Evolutionary conservation across 2,888 invertebrate genomes (phyloP), one percentile per base, ranked within the genome.

Genomic region (Pherbina coryleti): DNA sequence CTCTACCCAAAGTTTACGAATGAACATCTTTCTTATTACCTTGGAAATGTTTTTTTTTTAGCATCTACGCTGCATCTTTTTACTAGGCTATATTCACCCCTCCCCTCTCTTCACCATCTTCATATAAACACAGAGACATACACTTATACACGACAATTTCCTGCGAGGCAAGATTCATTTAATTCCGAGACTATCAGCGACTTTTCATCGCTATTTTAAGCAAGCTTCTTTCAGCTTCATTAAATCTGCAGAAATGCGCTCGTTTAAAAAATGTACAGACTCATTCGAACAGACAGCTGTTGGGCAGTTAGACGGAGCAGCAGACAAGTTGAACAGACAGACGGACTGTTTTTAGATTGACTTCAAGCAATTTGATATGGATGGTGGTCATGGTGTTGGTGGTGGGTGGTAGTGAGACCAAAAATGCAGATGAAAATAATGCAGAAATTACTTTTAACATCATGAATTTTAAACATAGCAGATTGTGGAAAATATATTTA

Each of bases 161-260:
- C 64, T 25, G 31, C n/a, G 64, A 64, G 31, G 64, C 34, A 25
- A 25, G 60, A 60, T 60, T 60, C 60, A 64, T 19, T 64, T 64
- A 28, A 64, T 25, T 34, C 34, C 34, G 19, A 64, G 31, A 31
- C 64, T 64, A 64, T 28, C 64, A 64, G 28, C 34, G 64, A 64
- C 34, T 64, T 64, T 34, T 34, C 64, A 34, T 64, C 64, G 28
- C n/a, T 22, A 34, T 28, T 25, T 64, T 64, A 11, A 64, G n/a
- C 31, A n/a, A 64, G 34, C 64, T 64, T 64, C 34, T n/a, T 64
- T 31, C 64, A 34, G 34, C 64, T 64, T 64, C 64, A 64, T 64
- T 64, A 64, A 64, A 34, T 64, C 64, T 64, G 64, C 64, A 64
- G 34, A 34, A 64, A 64, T 64, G 28, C 34, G 64, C 64, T 14